These are phyloP conservation scores for Lepus timidus DNA, from an alignment of 2,113 vertebrate genomes.

Conservation along the genomic window DNA sequence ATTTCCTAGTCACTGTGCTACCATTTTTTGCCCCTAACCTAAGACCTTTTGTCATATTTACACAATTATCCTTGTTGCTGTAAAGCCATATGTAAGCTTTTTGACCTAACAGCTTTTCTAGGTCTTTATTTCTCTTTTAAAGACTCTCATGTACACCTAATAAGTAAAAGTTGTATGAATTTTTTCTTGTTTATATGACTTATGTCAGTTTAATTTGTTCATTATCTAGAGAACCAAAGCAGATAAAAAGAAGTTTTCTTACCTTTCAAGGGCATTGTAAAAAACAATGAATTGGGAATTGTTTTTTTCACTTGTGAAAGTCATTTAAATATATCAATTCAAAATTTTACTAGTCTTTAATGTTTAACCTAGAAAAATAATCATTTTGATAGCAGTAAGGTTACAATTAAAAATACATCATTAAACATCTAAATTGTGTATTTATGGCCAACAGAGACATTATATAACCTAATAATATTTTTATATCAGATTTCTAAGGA, in stretches of 20 bases:
- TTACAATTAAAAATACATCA: neutral
- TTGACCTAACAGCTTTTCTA: neutral
- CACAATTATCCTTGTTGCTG: neutral
- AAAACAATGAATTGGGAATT: neutral
- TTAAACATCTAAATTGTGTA: neutral
- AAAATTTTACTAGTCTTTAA: neutral
- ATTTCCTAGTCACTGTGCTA: neutral
- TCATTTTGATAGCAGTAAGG: neutral
- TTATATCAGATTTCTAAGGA: neutral
- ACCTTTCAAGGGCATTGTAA: neutral
- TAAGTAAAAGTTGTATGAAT: neutral
- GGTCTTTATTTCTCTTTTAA: neutral
- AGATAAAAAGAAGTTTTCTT: neutral
- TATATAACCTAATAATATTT: neutral
- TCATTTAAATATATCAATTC: neutral
- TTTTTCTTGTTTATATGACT: neutral
- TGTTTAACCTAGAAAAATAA: neutral
- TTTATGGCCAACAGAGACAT: neutral
- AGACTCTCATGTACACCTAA: neutral
- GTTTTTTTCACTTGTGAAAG: neutral
- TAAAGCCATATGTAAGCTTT: neutral
- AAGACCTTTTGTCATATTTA: rapidly evolving
- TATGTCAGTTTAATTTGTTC: neutral
- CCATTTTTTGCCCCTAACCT: neutral
- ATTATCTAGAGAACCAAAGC: neutral